These are phyloP conservation scores for Hiodon alosoides DNA, from an alignment of 2,113 vertebrate genomes.

Conservation along the genomic window DNA sequence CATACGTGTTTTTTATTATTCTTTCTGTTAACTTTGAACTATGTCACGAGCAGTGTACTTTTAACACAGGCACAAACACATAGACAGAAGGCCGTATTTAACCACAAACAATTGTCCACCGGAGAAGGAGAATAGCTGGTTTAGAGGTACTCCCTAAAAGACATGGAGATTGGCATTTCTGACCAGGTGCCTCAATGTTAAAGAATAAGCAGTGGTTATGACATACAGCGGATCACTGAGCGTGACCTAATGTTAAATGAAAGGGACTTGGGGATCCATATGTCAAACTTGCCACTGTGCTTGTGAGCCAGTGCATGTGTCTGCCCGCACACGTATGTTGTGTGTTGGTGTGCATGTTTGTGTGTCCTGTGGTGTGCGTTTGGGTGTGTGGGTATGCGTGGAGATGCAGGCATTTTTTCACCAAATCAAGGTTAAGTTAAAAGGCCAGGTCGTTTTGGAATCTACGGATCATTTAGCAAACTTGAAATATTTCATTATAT, in stretches of 20 bases:
- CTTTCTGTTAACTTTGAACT: conserved; percentile 13
- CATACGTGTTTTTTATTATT: not conserved
- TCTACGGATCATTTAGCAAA: no score
- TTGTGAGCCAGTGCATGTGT: not conserved
- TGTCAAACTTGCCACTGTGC: not conserved
- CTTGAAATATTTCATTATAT: no score
- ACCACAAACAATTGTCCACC: conserved; percentile 1
- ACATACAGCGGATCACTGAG: not conserved
- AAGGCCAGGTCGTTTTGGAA: no score
- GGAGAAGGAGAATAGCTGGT: not conserved
- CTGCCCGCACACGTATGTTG: not conserved
- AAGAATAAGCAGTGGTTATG: not conserved
- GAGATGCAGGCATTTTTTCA: no score
- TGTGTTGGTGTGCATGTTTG: no score
- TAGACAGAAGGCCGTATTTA: conserved; percentile 3
- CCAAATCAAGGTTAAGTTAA: no score
- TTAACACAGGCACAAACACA: not conserved
- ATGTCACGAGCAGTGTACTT: not conserved
- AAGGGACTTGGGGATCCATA: not conserved
- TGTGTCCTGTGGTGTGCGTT: no score
- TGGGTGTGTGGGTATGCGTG: no score
- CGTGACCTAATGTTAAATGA: not conserved
- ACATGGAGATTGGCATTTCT: not conserved
- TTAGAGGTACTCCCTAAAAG: not conserved
- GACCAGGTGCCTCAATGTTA: not conserved